Evolutionary conservation across 1,140 invertebrate species (phyloP), one percentile per base, ranked within the genome.

Genomic region (Hycleus cichorii): DNA sequence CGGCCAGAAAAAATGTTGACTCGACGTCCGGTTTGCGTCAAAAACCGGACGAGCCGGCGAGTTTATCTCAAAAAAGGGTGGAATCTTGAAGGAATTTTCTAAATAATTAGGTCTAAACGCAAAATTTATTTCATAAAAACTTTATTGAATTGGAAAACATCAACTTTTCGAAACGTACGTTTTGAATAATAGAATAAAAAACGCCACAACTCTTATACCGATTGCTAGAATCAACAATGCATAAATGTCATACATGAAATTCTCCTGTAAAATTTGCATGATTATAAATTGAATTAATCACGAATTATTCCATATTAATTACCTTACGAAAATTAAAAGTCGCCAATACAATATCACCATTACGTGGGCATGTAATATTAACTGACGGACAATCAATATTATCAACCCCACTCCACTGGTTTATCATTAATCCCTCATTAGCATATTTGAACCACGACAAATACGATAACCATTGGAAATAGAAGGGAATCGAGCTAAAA

Each of bases 401-500:
- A 8, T 86, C 81, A 12, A 94, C 78, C 10, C 84, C 82, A 0
- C 80, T 73, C 95, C 95, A 98, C 71, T 98, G 93, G 76, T 95
- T 97, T 47, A 97, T 87, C n/a, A 91, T 77, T 1, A 97, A 75
- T 0, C 92, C 90, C 76, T 97, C 94, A 75, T 93, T 95, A 43
- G 89, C 91, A 73, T 95, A 97, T 47, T 88, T 84, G 76, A 98
- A 97, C 93, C 95, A 98, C 0, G 93, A 97, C 11, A 97, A 73
- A 74, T 95, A 92, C 10, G 91, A 90, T 52, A 97, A 76, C 92
- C 94, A 97, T 49, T 85, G 79, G 51, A 98, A 88, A 69, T 95
- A 97, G 0, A 78, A 72, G 1, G 94, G 95, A 18, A 96, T 84
- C 0, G 92, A 93, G 2, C 88, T 90, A 63, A 18, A 18, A 18